A percentile compares a stretch with the other conserved stretches of the same genome.
Evolutionary conservation across 1,140 invertebrate genomes (phyloP).

Genomic region (Drosophila azteca): DNA sequence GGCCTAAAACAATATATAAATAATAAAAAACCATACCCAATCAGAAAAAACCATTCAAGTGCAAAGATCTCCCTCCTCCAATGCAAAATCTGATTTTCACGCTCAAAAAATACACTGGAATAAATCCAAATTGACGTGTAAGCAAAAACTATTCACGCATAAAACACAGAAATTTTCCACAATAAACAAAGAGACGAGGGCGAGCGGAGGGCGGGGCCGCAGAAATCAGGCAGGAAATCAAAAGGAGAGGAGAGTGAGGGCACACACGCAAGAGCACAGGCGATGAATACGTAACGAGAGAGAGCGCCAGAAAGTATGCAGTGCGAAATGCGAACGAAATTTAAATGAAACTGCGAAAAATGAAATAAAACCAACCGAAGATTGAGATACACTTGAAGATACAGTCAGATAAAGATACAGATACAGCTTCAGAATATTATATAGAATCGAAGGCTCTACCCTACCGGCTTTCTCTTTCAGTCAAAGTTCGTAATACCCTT

Average conservation of each 20-base stretch:
- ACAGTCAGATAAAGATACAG: too few relatives aligned
- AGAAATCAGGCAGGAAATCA: constrained; percentile 17
- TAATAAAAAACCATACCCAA: constrained; percentile 24
- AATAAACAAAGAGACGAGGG: constrained; percentile 34
- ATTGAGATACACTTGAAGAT: too few relatives aligned
- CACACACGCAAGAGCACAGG: neutral
- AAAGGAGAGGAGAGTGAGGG: neutral
- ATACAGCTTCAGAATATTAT: too few relatives aligned
- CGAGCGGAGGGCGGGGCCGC: neutral
- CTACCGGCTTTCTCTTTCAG: constrained; percentile 7
- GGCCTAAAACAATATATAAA: constrained; percentile 34
- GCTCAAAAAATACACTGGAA: constrained; percentile 33
- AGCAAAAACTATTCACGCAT: constrained; percentile 62
- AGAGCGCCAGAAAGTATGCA: constrained; percentile 12
- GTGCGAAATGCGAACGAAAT: constrained; percentile 22
- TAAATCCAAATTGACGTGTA: constrained; percentile 53
- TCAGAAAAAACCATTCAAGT: constrained; percentile 37
- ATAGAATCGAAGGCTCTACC: neutral
- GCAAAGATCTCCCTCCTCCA: constrained; percentile 14
- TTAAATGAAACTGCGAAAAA: neutral
- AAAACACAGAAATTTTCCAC: constrained; percentile 20
- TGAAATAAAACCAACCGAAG: too few relatives aligned
- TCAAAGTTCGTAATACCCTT: too few relatives aligned
- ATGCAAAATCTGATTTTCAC: constrained; percentile 35
- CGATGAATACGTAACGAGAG: constrained; percentile 42